phyloP scores from a whole-genome alignment of 2,797 vertebrate genomes.

The Falco biarmicus region DNA sequence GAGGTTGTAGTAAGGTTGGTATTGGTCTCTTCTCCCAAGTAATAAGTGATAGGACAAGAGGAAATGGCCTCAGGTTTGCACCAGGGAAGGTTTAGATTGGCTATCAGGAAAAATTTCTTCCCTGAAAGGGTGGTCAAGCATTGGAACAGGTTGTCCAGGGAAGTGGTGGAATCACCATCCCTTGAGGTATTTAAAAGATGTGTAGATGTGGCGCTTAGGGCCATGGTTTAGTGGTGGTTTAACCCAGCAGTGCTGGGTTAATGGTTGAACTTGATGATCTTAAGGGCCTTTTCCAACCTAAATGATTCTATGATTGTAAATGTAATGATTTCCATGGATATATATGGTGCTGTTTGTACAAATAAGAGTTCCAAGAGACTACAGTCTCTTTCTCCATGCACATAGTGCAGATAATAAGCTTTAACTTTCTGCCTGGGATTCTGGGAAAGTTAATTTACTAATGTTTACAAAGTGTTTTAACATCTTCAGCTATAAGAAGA shows the following conservation, averaged over 20 bases:
- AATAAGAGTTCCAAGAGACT: not conserved
- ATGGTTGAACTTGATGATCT: rapidly evolving
- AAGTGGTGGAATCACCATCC: not conserved
- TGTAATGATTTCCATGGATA: not conserved
- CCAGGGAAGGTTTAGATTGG: not conserved
- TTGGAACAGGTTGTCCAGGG: not conserved
- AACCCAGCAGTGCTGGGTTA: not conserved
- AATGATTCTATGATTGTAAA: not conserved
- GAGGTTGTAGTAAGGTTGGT: rapidly evolving
- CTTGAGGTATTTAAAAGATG: too few relatives aligned
- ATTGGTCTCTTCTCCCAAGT: rapidly evolving
- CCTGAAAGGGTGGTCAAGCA: rapidly evolving
- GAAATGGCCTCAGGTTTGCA: rapidly evolving
- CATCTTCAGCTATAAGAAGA: not conserved
- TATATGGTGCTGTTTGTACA: not conserved
- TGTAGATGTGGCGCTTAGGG: too few relatives aligned
- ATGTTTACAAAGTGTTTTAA: not conserved
- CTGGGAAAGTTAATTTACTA: slow-evolving; percentile 24
- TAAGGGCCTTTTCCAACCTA: not conserved
- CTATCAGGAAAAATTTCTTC: not conserved
- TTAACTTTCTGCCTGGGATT: not conserved
- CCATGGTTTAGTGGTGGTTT: not conserved
- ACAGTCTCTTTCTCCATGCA: not conserved
- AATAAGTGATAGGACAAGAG: rapidly evolving
- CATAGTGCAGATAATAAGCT: not conserved